These are phyloP conservation scores for Pedetes capensis DNA, from an alignment of 2,113 vertebrate species.

Conservation along the genomic window DNA sequence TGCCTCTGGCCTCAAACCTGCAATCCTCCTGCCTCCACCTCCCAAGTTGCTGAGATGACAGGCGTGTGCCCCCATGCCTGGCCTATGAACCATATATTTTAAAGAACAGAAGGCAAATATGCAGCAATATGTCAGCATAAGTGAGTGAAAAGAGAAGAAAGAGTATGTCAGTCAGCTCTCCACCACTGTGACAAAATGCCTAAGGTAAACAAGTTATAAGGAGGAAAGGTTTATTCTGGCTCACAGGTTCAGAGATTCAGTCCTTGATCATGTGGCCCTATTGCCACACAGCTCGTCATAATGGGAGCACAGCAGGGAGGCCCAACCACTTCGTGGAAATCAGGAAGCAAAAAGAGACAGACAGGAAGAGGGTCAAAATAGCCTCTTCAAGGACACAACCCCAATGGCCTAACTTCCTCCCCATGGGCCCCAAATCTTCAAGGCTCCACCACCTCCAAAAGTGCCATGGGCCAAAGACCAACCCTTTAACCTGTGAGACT, in stretches of 20 bases:
- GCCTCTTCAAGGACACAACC: rapidly evolving
- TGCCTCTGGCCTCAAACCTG: too few species aligned
- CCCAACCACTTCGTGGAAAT: too few species aligned
- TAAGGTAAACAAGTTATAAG: not conserved
- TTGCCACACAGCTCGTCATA: not conserved
- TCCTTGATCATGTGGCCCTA: not conserved
- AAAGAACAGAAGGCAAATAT: not conserved
- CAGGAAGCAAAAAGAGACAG: not conserved
- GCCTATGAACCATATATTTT: too few species aligned
- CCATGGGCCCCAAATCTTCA: not conserved
- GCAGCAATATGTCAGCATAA: not conserved
- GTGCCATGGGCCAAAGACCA: not conserved
- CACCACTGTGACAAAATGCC: not conserved
- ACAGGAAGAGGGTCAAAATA: not conserved
- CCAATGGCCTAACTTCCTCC: not conserved
- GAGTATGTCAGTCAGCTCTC: not conserved
- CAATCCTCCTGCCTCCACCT: too few species aligned
- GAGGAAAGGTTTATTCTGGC: not conserved
- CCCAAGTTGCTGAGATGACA: too few species aligned
- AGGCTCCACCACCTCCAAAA: not conserved
- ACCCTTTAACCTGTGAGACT: not conserved
- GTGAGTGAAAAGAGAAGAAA: not conserved
- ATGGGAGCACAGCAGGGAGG: not conserved
- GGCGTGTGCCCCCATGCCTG: too few species aligned
- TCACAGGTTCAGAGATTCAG: not conserved